Conservation (phyloP, 2,113 vertebrate species). For the Halichoerus grypus region DNA sequence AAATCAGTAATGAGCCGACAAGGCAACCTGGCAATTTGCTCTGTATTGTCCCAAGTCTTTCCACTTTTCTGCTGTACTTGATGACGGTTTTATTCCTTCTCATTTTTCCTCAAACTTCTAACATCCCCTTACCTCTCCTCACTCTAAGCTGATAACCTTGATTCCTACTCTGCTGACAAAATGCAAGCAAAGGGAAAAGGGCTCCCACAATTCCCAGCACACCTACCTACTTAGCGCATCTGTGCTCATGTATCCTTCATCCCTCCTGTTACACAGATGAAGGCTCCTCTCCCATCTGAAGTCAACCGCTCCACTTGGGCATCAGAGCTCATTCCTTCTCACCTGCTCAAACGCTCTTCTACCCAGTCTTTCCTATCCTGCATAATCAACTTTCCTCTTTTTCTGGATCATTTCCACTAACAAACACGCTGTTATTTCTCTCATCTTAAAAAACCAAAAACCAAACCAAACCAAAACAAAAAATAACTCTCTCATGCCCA, state of each 20-base stretch:
- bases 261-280: accelerated
- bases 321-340: background rate
- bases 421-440: background rate
- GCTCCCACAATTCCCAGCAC: background rate
- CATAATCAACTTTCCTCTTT: background rate
- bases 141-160: background rate
- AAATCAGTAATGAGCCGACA: background rate
- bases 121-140: background rate
- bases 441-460: background rate
- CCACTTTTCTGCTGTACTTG: too few species aligned
- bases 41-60: background rate
- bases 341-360: too few species aligned
- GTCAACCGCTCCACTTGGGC: background rate
- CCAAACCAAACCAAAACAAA: background rate
- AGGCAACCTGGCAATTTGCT: background rate
- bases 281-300: background rate
- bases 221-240: background rate
- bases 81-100: background rate
- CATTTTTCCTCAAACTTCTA: background rate
- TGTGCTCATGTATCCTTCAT: background rate
- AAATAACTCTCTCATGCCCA: background rate
- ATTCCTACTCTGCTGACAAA: background rate
- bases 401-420: background rate
- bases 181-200: background rate
- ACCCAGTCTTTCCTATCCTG: background rate